A percentile compares a stretch with the other conserved stretches of the same genome.
phyloP scores from a whole-genome alignment of 1,140 invertebrate genomes.

The Ceratina japonica region DNA sequence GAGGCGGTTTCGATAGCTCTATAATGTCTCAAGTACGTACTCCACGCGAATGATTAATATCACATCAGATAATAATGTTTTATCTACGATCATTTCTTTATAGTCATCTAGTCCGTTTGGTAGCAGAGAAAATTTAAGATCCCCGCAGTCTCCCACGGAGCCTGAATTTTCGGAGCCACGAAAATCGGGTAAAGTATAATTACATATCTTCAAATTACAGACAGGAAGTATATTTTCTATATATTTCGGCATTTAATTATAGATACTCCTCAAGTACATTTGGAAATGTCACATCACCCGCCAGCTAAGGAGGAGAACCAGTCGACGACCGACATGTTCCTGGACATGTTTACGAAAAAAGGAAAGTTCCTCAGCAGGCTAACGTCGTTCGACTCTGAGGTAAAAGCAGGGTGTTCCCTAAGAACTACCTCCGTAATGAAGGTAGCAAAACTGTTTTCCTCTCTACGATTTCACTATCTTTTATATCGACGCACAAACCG shows the following conservation, averaged over 20 bases:
- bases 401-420: constrained; percentile 74
- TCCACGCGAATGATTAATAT: too few relatives aligned
- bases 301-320: constrained; percentile 81
- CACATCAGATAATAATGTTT: neutral
- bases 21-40: constrained; percentile 79
- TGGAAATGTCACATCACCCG: constrained; percentile 73
- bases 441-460: constrained; percentile 10
- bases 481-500: too few relatives aligned
- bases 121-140: constrained; percentile 87
- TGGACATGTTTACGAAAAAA: constrained; percentile 93
- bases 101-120: constrained; percentile 87
- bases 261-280: constrained; percentile 79
- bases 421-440: neutral
- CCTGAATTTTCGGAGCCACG: constrained; percentile 78
- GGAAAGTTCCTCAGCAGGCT: constrained; percentile 92
- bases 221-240: neutral
- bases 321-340: constrained; percentile 91
- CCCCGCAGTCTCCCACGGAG: constrained; percentile 81
- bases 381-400: constrained; percentile 93
- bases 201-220: too few relatives aligned
- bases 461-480: neutral
- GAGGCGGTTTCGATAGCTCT: constrained; percentile 75
- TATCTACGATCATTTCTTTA: neutral
- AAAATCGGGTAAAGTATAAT: constrained; percentile 61
- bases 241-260: neutral